Evolutionary conservation across 2,888 invertebrate genomes (phyloP), one percentile per base, ranked within the genome.

Genomic region (Phortica magna): DNA sequence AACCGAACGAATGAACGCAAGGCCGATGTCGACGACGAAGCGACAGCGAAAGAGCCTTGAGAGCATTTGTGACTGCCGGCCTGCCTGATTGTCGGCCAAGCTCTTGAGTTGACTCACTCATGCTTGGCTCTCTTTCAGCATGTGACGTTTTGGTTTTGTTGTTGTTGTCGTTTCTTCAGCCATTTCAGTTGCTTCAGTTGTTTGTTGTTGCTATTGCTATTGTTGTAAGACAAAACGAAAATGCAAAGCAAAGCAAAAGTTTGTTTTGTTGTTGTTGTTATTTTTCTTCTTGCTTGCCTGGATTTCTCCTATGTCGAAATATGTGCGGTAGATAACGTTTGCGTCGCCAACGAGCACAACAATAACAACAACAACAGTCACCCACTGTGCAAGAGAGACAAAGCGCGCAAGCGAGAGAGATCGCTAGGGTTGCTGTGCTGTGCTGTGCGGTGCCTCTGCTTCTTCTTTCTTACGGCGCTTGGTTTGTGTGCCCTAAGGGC

Each of bases 241-340:
- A 77, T 78, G 78, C 73, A 83, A 81, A 80, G 78, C 75, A 57
- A 73, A 76, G 78, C 81, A 81, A 78, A 87, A 85, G 78, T 85
- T 61, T 55, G 7, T 55, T 7, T 55, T 17, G 14, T 55, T 55
- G 55, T n/a, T n/a, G 55, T 6, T 55, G 17, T 55, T 55, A n/a
- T 55, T 55, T 6, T 12, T 55, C 12, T 10, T 17, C 4, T 61
- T 9, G 14, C 48, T 82, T 75, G 75, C 31, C 64, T 31, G 64
- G 39, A 39, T 31, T 68, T 22, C 84, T 80, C 81, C 77, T 55
- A 55, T 71, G 43, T 9, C 39, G 7, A 53, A 53, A 71, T 53
- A 22, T 71, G 70, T 55, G 55, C 70, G 70, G 70, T 71, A 71
- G 53, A 71, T 71, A 71, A 71, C 70, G 61, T 9, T 22, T 9